A percentile compares a stretch with the other conserved stretches of the same genome.
phyloP scores from a whole-genome alignment of 2,888 invertebrate genomes.

The Pedicia rivosa region DNA sequence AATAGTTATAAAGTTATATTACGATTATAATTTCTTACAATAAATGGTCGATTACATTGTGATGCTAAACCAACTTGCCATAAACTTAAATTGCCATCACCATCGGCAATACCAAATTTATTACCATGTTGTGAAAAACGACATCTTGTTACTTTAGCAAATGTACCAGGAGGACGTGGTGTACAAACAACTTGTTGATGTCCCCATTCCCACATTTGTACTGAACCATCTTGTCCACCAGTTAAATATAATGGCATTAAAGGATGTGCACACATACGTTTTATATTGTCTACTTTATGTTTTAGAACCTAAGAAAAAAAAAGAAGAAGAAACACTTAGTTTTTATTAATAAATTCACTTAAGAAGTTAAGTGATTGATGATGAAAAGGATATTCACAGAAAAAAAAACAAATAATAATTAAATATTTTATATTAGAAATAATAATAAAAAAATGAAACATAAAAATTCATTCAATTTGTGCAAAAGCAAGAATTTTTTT shows the following conservation, averaged over 20 bases:
- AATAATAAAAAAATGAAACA: background rate
- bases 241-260: slow-evolving; percentile 86
- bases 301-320: slow-evolving; percentile 58
- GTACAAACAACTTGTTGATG: slow-evolving; percentile 80
- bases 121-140: slow-evolving; percentile 93
- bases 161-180: slow-evolving; percentile 85
- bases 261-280: slow-evolving; percentile 93
- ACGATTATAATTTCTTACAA: slow-evolving; percentile 46
- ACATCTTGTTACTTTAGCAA: slow-evolving; percentile 90
- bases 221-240: slow-evolving; percentile 91
- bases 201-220: slow-evolving; percentile 97
- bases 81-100: slow-evolving; percentile 89
- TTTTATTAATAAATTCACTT: too few relatives aligned
- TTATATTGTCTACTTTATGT: slow-evolving; percentile 86
- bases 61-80: slow-evolving; percentile 81
- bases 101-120: slow-evolving; percentile 96
- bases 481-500: too few relatives aligned
- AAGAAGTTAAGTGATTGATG: too few relatives aligned
- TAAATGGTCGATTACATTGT: slow-evolving; percentile 64
- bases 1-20: background rate
- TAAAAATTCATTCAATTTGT: slow-evolving; percentile 16
- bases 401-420: too few relatives aligned
- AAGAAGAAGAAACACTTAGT: too few relatives aligned
- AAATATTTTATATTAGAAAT: background rate
- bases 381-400: too few relatives aligned